Percentiles rank a stretch among this genome's conserved stretches.
phyloP scores from a whole-genome alignment of 2,113 vertebrate species.

The Entelurus aequoreus region DNA sequence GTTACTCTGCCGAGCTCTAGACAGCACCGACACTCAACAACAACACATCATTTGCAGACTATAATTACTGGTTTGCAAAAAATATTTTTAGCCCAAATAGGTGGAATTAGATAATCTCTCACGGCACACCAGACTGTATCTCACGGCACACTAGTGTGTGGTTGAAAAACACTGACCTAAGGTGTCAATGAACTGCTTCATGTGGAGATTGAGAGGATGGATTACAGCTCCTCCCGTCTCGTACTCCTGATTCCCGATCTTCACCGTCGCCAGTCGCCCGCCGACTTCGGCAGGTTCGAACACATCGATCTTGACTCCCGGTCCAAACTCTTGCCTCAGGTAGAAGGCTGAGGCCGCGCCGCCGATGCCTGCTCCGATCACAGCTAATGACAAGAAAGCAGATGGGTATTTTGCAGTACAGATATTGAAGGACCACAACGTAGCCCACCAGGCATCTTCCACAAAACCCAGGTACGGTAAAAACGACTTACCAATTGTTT shows the following conservation, averaged over 20 bases:
- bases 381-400: constrained; percentile 48
- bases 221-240: constrained; percentile 81
- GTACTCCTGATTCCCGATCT: constrained; percentile 72
- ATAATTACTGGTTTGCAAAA: too few relatives aligned
- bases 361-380: constrained; percentile 87
- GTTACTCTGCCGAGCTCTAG: too few relatives aligned
- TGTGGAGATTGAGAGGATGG: constrained; percentile 90
- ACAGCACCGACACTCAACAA: too few relatives aligned
- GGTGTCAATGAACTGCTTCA: constrained; percentile 88
- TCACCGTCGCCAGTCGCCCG: constrained; percentile 78
- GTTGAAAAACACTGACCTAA: constrained; percentile 66
- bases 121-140: too few relatives aligned
- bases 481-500: constrained; percentile 63
- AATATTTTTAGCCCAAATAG: too few relatives aligned
- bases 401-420: too few relatives aligned
- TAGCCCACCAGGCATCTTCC: neutral
- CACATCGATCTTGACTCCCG: constrained; percentile 77
- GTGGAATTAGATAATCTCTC: too few relatives aligned
- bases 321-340: constrained; percentile 85
- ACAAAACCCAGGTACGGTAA: too few relatives aligned
- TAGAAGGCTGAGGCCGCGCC: constrained; percentile 82
- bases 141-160: too few relatives aligned
- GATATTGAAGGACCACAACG: neutral
- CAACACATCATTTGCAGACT: too few relatives aligned
- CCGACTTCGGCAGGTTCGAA: constrained; percentile 79